A percentile compares a stretch with the other conserved stretches of the same genome.
phyloP scores from a whole-genome alignment of 2,797 vertebrate species.

The Oreochromis grahami region DNA sequence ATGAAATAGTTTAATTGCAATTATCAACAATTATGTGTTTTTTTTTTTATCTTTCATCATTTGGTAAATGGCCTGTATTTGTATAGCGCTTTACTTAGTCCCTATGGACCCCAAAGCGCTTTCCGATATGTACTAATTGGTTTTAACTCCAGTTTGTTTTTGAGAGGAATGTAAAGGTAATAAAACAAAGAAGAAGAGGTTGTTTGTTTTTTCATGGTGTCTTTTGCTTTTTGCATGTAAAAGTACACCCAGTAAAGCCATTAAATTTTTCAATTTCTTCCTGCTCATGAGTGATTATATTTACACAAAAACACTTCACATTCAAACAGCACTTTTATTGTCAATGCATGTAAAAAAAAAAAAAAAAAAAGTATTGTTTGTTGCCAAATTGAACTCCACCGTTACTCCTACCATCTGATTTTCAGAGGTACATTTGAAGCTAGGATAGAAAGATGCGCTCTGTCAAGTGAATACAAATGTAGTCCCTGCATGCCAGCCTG shows the following conservation, averaged over 20 bases:
- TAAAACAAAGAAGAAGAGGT: background rate
- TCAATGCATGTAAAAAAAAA: background rate
- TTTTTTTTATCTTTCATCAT: background rate
- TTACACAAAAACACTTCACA: background rate
- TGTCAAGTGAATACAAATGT: background rate
- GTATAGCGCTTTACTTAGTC: no score
- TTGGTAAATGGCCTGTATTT: no score
- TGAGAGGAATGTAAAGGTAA: background rate
- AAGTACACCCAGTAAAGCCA: background rate
- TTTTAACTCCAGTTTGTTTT: background rate
- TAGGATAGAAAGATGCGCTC: background rate
- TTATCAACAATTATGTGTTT: background rate
- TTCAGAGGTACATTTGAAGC: background rate
- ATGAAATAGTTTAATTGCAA: background rate
- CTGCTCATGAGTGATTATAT: background rate
- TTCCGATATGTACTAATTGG: background rate
- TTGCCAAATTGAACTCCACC: fast-evolving
- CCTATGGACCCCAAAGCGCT: no score
- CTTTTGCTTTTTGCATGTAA: background rate
- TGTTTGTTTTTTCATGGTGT: background rate
- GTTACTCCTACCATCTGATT: no score
- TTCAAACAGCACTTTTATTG: background rate
- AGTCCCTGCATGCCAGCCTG: background rate
- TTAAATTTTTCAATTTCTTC: background rate
- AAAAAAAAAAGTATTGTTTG: background rate